Conservation (phyloP, 2,113 vertebrate species). For the Sorex araneus region DNA sequence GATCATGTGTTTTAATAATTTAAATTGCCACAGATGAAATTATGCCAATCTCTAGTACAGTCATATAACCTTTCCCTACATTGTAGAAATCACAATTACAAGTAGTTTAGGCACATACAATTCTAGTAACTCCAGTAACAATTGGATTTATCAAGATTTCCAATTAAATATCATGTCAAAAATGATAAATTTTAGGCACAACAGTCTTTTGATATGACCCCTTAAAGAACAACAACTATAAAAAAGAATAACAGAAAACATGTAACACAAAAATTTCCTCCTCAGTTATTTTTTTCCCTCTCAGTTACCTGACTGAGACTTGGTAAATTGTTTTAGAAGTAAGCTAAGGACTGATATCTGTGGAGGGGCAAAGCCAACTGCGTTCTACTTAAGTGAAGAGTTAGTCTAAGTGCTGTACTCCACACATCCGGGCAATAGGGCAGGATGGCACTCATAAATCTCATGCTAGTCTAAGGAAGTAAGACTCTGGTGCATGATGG, state of each 20-base stretch:
- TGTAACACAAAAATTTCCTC: neutral
- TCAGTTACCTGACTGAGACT: neutral
- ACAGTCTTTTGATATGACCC: neutral
- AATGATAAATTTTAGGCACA: neutral
- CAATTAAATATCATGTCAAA: neutral
- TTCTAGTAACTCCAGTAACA: conserved; percentile 3
- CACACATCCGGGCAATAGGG: accelerated
- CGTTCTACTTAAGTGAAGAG: conserved; percentile 33
- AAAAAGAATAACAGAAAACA: neutral
- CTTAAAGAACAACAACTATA: neutral
- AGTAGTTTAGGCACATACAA: neutral
- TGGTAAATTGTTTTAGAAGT: conserved; percentile 3
- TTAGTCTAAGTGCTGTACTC: conserved; percentile 14
- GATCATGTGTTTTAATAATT: neutral
- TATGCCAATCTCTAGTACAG: conserved; percentile 12
- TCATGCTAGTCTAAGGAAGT: neutral
- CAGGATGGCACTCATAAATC: neutral
- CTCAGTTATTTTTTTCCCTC: neutral
- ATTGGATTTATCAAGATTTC: neutral
- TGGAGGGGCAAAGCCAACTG: conserved; percentile 1
- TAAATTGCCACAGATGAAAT: neutral
- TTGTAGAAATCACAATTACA: conserved; percentile 23
- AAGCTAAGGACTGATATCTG: conserved; percentile 35
- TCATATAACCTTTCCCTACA: conserved; percentile 27
- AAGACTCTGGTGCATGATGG: conserved; percentile 1